Percentiles rank a stretch among this genome's conserved stretches.
Evolutionary conservation across 2,113 vertebrate species (phyloP).

Genomic region (Oncorhynchus mykiss): DNA sequence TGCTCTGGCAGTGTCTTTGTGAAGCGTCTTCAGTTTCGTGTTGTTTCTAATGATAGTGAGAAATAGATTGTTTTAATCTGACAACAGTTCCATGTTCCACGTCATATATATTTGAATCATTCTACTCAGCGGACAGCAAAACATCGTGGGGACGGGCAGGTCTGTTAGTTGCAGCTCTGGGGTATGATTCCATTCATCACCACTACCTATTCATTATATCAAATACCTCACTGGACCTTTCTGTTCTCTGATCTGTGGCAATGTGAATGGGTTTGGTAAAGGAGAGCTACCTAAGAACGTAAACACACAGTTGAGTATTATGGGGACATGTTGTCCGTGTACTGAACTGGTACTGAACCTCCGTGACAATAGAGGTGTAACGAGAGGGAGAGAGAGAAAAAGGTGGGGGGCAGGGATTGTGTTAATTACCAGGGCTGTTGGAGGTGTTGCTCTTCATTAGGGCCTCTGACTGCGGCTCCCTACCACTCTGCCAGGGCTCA

Average conservation of each 20-base stretch:
- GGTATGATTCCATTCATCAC: background rate
- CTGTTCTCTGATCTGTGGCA: no score
- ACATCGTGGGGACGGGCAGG: background rate
- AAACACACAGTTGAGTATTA: background rate
- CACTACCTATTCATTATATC: no score
- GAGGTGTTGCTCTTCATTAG: slow-evolving; percentile 87
- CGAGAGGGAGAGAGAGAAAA: no score
- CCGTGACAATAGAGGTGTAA: background rate
- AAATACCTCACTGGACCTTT: no score
- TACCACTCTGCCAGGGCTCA: background rate
- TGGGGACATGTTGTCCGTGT: slow-evolving; percentile 2
- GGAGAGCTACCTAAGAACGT: no score
- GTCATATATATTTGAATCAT: background rate
- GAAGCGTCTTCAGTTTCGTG: slow-evolving; percentile 22
- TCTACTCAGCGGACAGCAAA: no score
- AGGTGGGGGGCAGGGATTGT: slow-evolving; percentile 78
- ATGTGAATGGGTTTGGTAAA: no score
- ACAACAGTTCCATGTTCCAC: slow-evolving; percentile 6
- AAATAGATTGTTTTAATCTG: background rate
- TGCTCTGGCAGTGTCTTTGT: slow-evolving; percentile 49
- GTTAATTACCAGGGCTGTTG: slow-evolving; percentile 88
- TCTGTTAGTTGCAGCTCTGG: background rate
- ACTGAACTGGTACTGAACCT: background rate
- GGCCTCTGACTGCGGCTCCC: slow-evolving; percentile 15
- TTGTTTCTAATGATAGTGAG: background rate